A percentile compares a stretch with the other conserved stretches of the same genome.
phyloP scores from a whole-genome alignment of 2,113 vertebrate species.

The Cinclus cinclus region DNA sequence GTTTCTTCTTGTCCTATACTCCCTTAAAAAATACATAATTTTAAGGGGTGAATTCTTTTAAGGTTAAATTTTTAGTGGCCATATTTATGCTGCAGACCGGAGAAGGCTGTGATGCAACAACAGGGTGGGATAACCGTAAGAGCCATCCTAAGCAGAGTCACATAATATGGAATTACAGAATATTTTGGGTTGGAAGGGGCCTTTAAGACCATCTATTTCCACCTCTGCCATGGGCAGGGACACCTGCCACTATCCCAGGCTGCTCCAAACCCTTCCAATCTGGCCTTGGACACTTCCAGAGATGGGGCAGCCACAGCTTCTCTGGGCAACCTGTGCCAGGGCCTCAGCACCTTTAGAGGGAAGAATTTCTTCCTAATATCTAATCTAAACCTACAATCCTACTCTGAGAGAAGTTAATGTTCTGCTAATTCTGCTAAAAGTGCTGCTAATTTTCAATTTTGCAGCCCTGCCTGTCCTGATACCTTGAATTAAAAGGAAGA shows the following conservation, averaged over 20 bases:
- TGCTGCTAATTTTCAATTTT: neutral
- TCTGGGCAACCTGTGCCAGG: accelerated
- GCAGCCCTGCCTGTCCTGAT: neutral
- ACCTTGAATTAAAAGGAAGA: neutral
- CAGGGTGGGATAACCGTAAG: accelerated
- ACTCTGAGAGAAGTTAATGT: neutral
- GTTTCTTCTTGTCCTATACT: accelerated
- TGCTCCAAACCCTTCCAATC: neutral
- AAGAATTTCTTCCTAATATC: neutral
- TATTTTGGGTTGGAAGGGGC: neutral
- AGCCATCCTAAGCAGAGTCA: neutral
- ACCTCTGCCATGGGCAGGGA: neutral
- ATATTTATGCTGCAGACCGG: neutral
- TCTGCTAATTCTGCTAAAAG: neutral
- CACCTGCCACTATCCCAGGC: accelerated
- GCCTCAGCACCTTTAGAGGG: accelerated
- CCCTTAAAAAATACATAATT: neutral
- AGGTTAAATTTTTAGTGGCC: neutral
- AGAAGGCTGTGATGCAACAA: neutral
- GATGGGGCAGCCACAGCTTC: neutral
- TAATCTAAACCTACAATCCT: neutral
- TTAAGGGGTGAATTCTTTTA: neutral
- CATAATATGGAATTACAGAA: neutral
- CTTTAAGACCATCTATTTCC: neutral
- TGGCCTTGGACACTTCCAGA: neutral